Evolutionary conservation across 1,140 invertebrate genomes (phyloP), one percentile per base, ranked within the genome.

Genomic region (Drosophila sechellia): DNA sequence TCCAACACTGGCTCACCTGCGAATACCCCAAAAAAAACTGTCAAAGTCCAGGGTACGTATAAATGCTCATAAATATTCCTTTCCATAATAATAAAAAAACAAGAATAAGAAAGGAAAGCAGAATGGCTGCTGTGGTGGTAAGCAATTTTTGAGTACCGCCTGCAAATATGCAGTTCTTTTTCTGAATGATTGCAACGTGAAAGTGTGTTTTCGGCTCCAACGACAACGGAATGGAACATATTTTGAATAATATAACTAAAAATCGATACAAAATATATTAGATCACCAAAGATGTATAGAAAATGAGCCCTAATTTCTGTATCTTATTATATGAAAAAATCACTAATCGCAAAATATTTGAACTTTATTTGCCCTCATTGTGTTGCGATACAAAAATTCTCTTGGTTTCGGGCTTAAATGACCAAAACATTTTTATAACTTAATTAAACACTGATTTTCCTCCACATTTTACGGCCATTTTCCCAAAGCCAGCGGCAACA

Each of bases 361-460:
- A 64, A 70, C 57, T 70, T 49, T 37, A 50, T 71, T 71, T 49
- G 37, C 42, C 40, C 49, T 49, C 50, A 68, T 42, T 20, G 17
- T 35, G 27, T 13, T 31, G 13, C 37, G 12, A 45, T 34, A 40
- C 40, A 25, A 27, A 69, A 48, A 56, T 40, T 39, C 66, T 37
- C 20, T 42, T 45, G 45, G 35, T 4, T 46, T 45, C 54, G 45
- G 34, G 27, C 79, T 45, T 52, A 87, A 86, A 75, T 81, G 78
- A 74, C 64, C 73, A 71, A 78, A 86, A 79, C 75, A 86, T 79
- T 86, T 86, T 87, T 87, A 87, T 87, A 86, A 86, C 78, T 87
- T 86, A 86, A 86, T 86, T 86, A 86, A 86, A 87, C 83, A 87
- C 58, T 76, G 81, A 86, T 87, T 86, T 86, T 65, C 57, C 57